These are phyloP conservation scores for Euplexia lucipara DNA, from an alignment of 2,888 invertebrate species.

Conservation along the genomic window DNA sequence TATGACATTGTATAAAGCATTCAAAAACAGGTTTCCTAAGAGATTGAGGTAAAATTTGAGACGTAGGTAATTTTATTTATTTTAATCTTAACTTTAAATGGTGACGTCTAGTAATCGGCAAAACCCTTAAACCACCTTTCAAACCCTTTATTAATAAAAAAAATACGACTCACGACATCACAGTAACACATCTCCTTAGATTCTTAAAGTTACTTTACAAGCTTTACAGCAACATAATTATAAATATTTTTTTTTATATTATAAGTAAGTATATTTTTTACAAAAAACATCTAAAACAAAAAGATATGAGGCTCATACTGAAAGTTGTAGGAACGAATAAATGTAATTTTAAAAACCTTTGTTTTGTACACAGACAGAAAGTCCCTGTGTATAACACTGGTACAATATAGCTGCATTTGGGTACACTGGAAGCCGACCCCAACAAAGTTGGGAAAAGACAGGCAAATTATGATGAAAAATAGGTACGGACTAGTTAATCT, in stretches of 20 bases:
- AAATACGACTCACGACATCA: conserved; percentile 14
- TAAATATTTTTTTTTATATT: conserved; percentile 58
- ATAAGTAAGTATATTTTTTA: conserved; percentile 58
- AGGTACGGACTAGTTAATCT: too few relatives aligned
- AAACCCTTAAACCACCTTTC: too few relatives aligned
- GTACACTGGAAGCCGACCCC: too few relatives aligned
- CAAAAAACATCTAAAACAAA: conserved; percentile 51
- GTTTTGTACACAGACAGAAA: neutral
- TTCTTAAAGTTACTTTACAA: conserved; percentile 64
- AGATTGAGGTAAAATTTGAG: too few relatives aligned
- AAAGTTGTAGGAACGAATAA: conserved; percentile 32
- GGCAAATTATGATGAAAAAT: too few relatives aligned
- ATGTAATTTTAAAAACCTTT: too few relatives aligned
- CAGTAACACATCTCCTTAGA: conserved; percentile 16
- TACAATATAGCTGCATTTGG: too few relatives aligned
- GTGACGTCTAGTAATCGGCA: too few relatives aligned
- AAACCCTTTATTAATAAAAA: neutral
- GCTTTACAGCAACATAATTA: conserved; percentile 64
- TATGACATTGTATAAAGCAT: too few relatives aligned
- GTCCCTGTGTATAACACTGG: neutral
- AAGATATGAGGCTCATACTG: conserved; percentile 55
- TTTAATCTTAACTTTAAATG: neutral
- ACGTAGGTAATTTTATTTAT: neutral
- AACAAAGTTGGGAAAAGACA: too few relatives aligned
- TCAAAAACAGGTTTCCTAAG: too few relatives aligned